Base-by-base conservation (phyloP, 1,140 invertebrate species). In the Monomorium pharaonis region DNA sequence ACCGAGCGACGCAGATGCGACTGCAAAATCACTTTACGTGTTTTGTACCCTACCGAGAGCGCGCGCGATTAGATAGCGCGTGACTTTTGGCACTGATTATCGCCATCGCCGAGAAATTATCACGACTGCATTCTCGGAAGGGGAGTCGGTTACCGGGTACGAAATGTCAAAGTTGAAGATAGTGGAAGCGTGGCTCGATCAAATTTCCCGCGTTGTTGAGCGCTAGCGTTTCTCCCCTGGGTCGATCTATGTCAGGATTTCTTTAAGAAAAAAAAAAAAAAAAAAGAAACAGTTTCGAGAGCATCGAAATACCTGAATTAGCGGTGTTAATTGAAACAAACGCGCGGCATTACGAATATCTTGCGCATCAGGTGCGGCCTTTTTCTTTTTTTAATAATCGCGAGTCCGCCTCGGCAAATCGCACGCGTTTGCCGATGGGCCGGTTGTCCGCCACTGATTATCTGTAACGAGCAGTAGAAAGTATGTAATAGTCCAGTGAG, bases 401-500 rank as follows among this genome's bases (percentile, higher is more conserved):
- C 54, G n/a, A 30, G 21, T 60, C 21, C 24, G n/a, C 14, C 72
- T 83, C 47, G 18, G 51, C 67, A 7, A 83, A 47, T n/a, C 67
- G 67, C 51, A 58, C 42, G 49, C 37, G 74, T 83, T n/a, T 30
- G 54, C 37, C 51, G 67, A 74, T 83, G 78, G n/a, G 78, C 67
- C 72, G 51, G 67, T 74, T 83, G 51, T 83, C 74, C 78, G 67
- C 78, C 51, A 74, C 78, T 74, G 67, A 83, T 83, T 83, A 74
- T 83, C 67, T 65, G 74, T 77, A 77, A 75, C 74, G 74, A 63
- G 74, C 74, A 47, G 60, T 76, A 84, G 83, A 84, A 84, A 84
- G 83, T 84, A 84, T 4, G 83, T 80, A 63, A 84, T 84, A 84
- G 83, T 77, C 74, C 72, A 77, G 83, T 84, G 83, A 84, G 58